A percentile compares a stretch with the other conserved stretches of the same genome.
Conservation (phyloP, 2,888 invertebrate genomes). For the Iphiclides podalirius region DNA sequence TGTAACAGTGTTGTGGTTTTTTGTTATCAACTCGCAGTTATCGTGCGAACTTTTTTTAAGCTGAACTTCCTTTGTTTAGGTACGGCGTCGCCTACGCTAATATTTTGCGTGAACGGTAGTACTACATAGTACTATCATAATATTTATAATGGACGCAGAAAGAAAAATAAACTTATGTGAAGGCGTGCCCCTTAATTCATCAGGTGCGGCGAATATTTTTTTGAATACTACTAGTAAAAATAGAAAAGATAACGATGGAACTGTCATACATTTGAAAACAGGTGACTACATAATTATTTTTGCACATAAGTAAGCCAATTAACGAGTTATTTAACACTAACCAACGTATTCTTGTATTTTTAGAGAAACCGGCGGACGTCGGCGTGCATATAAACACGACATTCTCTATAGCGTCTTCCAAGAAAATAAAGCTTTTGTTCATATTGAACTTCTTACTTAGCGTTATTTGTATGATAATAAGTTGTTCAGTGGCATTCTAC, state of each 20-base stretch:
- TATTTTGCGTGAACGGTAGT: slow-evolving; percentile 48
- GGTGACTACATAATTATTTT: slow-evolving; percentile 49
- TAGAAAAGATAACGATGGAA: slow-evolving; percentile 63
- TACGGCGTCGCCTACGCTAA: slow-evolving; percentile 58
- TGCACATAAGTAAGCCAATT: slow-evolving; percentile 2
- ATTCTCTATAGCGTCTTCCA: slow-evolving; percentile 72
- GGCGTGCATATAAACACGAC: slow-evolving; percentile 73
- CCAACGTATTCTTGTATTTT: slow-evolving; percentile 33
- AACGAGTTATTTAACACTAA: not conserved
- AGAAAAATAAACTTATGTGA: slow-evolving; percentile 65
- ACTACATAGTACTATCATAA: slow-evolving; percentile 45
- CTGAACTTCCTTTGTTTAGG: slow-evolving; percentile 73
- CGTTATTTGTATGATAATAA: slow-evolving; percentile 60
- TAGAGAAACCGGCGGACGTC: slow-evolving; percentile 67
- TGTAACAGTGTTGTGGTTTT: slow-evolving; percentile 47
- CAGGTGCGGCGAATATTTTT: slow-evolving; percentile 70
- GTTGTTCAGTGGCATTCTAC: slow-evolving; percentile 64
- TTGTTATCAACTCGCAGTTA: slow-evolving; percentile 56
- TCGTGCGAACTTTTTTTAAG: slow-evolving; percentile 65
- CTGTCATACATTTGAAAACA: slow-evolving; percentile 70
- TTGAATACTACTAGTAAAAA: slow-evolving; percentile 67
- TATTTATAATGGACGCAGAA: slow-evolving; percentile 63
- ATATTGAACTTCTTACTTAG: slow-evolving; percentile 67
- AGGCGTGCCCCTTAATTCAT: slow-evolving; percentile 63
- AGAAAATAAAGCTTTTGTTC: slow-evolving; percentile 71